Conservation (phyloP, 2,113 vertebrate species). For the Pelodiscus sinensis region DNA sequence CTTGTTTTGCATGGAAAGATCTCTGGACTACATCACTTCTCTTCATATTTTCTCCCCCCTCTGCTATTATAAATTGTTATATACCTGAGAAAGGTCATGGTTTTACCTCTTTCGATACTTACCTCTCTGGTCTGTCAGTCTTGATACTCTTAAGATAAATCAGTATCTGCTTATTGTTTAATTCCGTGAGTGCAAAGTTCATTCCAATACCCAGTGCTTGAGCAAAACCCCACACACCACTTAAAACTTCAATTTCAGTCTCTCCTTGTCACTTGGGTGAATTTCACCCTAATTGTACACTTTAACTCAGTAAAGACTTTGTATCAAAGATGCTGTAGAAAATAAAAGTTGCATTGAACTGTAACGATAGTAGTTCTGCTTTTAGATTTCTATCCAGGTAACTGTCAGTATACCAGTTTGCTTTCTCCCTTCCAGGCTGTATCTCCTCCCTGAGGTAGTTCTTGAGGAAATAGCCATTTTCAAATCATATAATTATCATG, state of each 20-base stretch:
- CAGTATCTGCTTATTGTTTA: neutral
- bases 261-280: neutral
- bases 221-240: neutral
- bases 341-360: conserved; percentile 21
- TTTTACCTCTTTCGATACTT: neutral
- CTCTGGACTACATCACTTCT: neutral
- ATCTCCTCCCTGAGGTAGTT: conserved; percentile 17
- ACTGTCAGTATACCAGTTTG: conserved; percentile 36
- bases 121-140: neutral
- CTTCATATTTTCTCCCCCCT: neutral
- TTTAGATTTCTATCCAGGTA: conserved; percentile 30
- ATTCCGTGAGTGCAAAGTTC: neutral
- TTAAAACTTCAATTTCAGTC: neutral
- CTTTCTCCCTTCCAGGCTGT: conserved; percentile 29
- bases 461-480: conserved; percentile 54
- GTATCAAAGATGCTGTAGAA: neutral
- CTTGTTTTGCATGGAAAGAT: neutral
- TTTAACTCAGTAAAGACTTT: conserved; percentile 13
- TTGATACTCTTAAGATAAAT: neutral
- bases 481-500: conserved; percentile 65
- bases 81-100: neutral
- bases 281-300: conserved; percentile 13
- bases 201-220: neutral
- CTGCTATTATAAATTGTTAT: neutral
- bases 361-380: conserved; percentile 7